Evolutionary conservation across 1,140 invertebrate species (phyloP).

Genomic region (Onthophagus taurus): DNA sequence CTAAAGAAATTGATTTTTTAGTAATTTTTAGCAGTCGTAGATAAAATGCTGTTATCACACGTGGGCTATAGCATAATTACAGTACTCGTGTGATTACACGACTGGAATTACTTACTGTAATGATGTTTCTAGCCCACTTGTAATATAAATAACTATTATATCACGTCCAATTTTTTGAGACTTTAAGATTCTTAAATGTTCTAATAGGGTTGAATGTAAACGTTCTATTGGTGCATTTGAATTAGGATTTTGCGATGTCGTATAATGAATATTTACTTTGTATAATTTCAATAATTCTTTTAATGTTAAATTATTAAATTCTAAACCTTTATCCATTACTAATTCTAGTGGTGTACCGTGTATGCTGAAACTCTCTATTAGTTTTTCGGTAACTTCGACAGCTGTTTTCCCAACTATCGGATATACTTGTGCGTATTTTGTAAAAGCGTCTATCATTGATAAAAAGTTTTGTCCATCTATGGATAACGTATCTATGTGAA

Average conservation of each 20-base stretch:
- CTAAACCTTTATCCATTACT: constrained; percentile 17
- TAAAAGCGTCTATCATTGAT: constrained; percentile 8
- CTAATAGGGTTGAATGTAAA: constrained; percentile 12
- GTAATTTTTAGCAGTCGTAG: no score
- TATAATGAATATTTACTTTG: constrained; percentile 18
- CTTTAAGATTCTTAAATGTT: constrained; percentile 9
- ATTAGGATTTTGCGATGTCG: constrained; percentile 10
- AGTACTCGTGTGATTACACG: no score
- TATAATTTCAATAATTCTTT: constrained; percentile 19
- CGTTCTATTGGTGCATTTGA: constrained; percentile 12
- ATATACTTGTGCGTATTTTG: constrained; percentile 6
- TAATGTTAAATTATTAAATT: constrained; percentile 17
- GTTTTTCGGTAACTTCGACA: constrained; percentile 14
- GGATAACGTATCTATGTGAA: not conserved
- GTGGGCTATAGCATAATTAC: no score
- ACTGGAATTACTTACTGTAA: no score
- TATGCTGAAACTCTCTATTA: constrained; percentile 13
- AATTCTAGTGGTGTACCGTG: constrained; percentile 14
- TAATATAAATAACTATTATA: no score
- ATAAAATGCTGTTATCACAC: no score
- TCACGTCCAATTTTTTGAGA: no score
- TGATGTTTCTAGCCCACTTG: no score
- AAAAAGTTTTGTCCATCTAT: constrained; percentile 7
- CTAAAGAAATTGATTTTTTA: no score
- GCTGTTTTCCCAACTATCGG: constrained; percentile 5